Conservation (phyloP, 2,888 invertebrate species). For the Lomographa bimaculata region DNA sequence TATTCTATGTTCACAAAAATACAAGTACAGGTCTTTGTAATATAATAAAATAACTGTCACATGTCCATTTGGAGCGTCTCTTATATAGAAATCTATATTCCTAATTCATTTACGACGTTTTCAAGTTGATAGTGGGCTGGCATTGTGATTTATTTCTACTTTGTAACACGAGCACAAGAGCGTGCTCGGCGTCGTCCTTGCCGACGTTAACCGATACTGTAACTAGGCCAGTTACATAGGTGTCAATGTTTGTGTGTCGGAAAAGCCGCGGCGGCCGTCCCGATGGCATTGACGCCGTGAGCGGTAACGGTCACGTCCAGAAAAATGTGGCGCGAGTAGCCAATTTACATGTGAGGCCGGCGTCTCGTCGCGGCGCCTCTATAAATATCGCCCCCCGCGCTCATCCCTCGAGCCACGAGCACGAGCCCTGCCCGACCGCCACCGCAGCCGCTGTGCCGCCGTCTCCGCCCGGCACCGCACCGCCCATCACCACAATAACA, state of each 20-base stretch:
- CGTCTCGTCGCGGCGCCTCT: conserved; percentile 75
- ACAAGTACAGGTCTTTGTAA: no score
- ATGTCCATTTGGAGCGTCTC: no score
- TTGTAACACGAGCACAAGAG: conserved; percentile 35
- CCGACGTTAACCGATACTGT: conserved; percentile 52
- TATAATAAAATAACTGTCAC: no score
- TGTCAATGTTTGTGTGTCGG: conserved; percentile 79
- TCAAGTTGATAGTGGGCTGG: conserved; percentile 32
- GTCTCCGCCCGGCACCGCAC: conserved; percentile 55
- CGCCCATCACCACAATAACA: conserved; percentile 46
- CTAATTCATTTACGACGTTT: no score
- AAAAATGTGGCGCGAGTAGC: conserved; percentile 78
- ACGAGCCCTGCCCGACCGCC: conserved; percentile 41
- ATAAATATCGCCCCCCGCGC: conserved; percentile 64
- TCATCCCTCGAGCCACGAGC: conserved; percentile 38
- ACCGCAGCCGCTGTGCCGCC: conserved; percentile 52
- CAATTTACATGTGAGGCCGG: conserved; percentile 78
- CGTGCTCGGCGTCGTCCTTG: conserved; percentile 45
- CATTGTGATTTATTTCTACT: conserved; percentile 47
- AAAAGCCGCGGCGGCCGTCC: conserved; percentile 53
- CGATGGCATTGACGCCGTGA: conserved; percentile 69
- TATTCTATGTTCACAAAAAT: no score
- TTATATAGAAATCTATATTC: no score
- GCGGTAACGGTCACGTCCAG: conserved; percentile 68
- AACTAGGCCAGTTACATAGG: conserved; percentile 71